Base-by-base conservation (phyloP, 1,140 invertebrate species). In the Tachypleus tridentatus region DNA sequence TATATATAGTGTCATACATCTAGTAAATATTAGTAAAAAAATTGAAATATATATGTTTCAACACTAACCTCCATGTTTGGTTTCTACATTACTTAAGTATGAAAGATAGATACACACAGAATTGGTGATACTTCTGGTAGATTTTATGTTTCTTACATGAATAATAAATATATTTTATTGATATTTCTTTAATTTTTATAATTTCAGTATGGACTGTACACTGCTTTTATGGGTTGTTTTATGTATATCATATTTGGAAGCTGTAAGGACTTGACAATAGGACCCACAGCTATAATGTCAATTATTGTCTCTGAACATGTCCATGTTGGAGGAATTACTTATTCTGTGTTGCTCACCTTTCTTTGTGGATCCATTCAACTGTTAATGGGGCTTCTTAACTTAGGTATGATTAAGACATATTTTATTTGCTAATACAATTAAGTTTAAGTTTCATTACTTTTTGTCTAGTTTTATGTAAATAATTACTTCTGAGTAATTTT, bases 171-270 rank as follows among this genome's bases (percentile, higher is more conserved):
- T 0, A 29, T 29, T 29, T 29, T 29, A 29, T 29, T 29, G 29
- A 29, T 29, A 29, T 29, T 29, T 29, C 29, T 29, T 2, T 29
- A 29, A 29, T 29, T 29, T 29, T 29, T 29, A 54, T n/a, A 54
- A 54, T 61, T 70, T 50, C 75, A 81, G 87, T 90, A 78, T 83
- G 93, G 93, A 1, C 79, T 97, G 5, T 96, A 96, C 76, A 92
- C 91, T 0, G 88, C 91, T 1, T 95, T 96, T 76, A 85, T 93
- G 78, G 91, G 92, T 4, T 90, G 87, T 67, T 90, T 96, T 70
- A 77, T 95, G n/a, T 97, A 97, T 75, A 80, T 87, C 53, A 76
- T 94, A 63, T 85, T 98, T 70, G 94, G 94, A 5, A 92, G 89
- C 1, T 86, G 92, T 58, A 91, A 87, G 74, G 88, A 96, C 79